These are phyloP conservation scores for Garrulus glandarius DNA, from an alignment of 2,797 vertebrate species.

Conservation along the genomic window DNA sequence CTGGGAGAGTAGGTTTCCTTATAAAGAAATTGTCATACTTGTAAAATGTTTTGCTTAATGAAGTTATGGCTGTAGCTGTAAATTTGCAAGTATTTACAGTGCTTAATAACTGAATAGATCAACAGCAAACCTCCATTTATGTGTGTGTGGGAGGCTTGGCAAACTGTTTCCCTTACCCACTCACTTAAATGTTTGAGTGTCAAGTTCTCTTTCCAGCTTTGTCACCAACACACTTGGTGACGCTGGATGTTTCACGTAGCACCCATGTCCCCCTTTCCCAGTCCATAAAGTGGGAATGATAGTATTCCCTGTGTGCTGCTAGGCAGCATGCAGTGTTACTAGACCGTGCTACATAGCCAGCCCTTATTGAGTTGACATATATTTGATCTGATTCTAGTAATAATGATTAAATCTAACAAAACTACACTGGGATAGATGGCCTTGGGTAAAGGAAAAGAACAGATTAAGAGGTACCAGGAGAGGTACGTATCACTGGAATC, in stretches of 20 bases:
- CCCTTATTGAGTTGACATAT: background rate
- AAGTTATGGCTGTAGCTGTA: background rate
- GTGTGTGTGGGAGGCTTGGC: background rate
- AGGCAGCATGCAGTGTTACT: background rate
- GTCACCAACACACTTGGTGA: background rate
- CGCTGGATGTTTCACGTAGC: accelerated
- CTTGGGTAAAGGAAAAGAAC: background rate
- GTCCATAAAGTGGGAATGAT: background rate
- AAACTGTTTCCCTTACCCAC: background rate
- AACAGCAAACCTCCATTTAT: background rate
- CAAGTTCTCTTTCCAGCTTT: background rate
- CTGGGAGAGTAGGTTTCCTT: background rate
- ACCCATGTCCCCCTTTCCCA: accelerated
- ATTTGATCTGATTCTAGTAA: background rate
- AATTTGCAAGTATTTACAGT: background rate
- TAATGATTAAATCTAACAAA: background rate
- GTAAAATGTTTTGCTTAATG: background rate
- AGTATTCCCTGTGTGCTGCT: background rate
- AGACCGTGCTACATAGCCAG: background rate
- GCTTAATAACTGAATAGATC: background rate
- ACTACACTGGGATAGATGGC: background rate
- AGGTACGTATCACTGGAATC: background rate
- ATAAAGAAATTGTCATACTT: background rate
- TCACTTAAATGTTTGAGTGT: background rate
- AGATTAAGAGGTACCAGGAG: background rate